Conservation (phyloP, 2,888 invertebrate species). For the Timema cristinae region DNA sequence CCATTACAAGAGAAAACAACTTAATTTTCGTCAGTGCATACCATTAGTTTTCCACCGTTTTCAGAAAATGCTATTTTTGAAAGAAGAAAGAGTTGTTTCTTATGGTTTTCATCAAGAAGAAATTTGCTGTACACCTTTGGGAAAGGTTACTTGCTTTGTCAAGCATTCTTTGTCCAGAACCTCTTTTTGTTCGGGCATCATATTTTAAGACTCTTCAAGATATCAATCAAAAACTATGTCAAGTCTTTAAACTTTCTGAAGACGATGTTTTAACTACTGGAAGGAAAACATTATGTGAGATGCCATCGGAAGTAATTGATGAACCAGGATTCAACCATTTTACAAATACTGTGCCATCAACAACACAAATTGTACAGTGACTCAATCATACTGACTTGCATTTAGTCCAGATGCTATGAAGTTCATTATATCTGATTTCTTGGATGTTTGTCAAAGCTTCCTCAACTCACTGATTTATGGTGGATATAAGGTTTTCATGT, state of each 20-base stretch:
- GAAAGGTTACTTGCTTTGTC: conserved; percentile 4
- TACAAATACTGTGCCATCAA: neutral
- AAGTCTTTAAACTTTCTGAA: conserved; percentile 10
- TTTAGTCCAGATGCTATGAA: conserved; percentile 6
- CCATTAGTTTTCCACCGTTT: neutral
- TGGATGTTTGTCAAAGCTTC: neutral
- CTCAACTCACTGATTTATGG: conserved; percentile 3
- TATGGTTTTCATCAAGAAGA: conserved; percentile 10
- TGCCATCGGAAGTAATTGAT: neutral
- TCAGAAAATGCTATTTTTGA: neutral
- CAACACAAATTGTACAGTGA: neutral
- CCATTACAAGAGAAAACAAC: neutral
- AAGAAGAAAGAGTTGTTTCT: conserved; percentile 4
- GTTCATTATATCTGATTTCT: conserved; percentile 11
- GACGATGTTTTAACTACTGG: conserved; percentile 4
- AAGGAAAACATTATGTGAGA: conserved; percentile 5
- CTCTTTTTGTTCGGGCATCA: conserved; percentile 7
- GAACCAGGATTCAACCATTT: neutral
- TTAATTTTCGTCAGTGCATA: conserved; percentile 9
- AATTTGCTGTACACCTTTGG: conserved; percentile 1
- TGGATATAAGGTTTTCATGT: neutral
- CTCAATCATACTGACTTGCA: neutral
- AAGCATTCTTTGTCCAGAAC: neutral
- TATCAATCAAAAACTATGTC: conserved; percentile 8
- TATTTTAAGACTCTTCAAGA: neutral